Conservation (phyloP, 2,113 vertebrate genomes). For the Lampris megalopsis region DNA sequence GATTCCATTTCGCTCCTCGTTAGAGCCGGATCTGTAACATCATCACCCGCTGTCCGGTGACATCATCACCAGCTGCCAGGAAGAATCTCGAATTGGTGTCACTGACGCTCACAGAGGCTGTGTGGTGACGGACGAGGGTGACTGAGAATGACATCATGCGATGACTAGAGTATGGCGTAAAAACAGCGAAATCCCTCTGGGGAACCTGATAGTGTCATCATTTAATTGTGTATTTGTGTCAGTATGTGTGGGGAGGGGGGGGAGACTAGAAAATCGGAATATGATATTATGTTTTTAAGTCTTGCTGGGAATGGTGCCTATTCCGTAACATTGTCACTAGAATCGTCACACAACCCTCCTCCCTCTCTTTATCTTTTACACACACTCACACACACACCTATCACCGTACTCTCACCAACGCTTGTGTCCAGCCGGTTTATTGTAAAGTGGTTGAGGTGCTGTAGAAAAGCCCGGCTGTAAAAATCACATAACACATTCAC, state of each 20-base stretch:
- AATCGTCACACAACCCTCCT: neutral
- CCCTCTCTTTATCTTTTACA: neutral
- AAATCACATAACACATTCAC: conserved; percentile 16
- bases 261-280: conserved; percentile 19
- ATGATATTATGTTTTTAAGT: conserved; percentile 28
- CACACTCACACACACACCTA: conserved; percentile 19
- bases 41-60: conserved; percentile 33
- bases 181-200: conserved; percentile 6
- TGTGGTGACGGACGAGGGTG: conserved; percentile 27
- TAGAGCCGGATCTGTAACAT: conserved; percentile 28
- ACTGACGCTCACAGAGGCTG: conserved; percentile 22
- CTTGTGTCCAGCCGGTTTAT: neutral
- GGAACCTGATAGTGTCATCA: conserved; percentile 28
- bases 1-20: neutral
- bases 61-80: conserved; percentile 51
- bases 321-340: neutral
- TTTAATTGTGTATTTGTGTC: neutral
- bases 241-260: conserved; percentile 15
- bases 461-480: conserved; percentile 6
- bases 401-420: neutral
- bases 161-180: neutral
- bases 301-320: neutral
- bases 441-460: neutral
- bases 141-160: conserved; percentile 47
- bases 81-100: conserved; percentile 30